Conservation (phyloP, 1,140 invertebrate species). For the Temnothorax curvispinosus region DNA sequence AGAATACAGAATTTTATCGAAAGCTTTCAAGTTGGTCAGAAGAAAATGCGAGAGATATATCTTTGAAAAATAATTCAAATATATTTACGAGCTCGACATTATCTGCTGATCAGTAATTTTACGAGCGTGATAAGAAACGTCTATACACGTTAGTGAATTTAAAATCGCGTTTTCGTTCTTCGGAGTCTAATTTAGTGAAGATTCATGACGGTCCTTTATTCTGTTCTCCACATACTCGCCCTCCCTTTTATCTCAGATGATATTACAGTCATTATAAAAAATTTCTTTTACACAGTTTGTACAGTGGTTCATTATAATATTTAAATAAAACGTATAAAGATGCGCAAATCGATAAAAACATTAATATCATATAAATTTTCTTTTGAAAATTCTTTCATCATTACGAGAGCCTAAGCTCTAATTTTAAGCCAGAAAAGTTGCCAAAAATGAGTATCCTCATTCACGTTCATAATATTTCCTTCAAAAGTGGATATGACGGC, state of each 20-base stretch:
- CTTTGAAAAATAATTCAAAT: not conserved
- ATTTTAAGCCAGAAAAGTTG: not conserved
- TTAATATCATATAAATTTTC: not conserved
- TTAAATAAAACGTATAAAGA: not conserved
- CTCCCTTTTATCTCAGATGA: not conserved
- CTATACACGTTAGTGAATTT: not conserved
- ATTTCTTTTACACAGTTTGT: not conserved
- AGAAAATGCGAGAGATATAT: conserved; percentile 1
- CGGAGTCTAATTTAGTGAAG: conserved; percentile 8
- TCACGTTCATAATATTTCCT: not conserved
- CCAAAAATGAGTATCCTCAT: not conserved
- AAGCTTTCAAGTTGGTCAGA: not conserved
- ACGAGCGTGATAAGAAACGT: conserved; percentile 22
- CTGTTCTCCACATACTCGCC: not conserved
- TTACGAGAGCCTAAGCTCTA: not conserved
- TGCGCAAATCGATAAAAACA: not conserved
- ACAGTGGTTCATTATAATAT: not conserved
- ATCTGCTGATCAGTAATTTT: conserved; percentile 8
- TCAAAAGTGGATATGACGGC: not conserved
- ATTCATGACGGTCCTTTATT: conserved; percentile 8
- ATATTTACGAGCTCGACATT: conserved; percentile 12
- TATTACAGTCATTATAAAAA: not conserved
- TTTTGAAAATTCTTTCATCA: not conserved
- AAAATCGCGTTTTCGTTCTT: conserved; percentile 3
- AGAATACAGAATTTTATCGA: not conserved